A percentile compares a stretch with the other conserved stretches of the same genome.
These are phyloP conservation scores for Drosophila rubida DNA, from an alignment of 2,888 invertebrate genomes.

Conservation along the genomic window DNA sequence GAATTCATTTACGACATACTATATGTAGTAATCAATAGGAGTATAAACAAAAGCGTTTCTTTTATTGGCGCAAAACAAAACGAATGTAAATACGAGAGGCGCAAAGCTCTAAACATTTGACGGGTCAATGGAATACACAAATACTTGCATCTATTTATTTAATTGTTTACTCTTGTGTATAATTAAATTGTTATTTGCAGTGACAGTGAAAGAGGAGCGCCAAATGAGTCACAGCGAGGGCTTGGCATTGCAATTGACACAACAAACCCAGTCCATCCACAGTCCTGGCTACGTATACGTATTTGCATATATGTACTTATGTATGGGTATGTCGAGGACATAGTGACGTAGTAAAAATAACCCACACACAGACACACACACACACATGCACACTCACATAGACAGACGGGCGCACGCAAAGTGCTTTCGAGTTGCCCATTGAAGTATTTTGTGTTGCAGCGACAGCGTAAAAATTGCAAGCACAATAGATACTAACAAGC, in stretches of 20 bases:
- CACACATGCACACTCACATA: conserved; percentile 18
- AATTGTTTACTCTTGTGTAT: background rate
- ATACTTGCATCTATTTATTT: background rate
- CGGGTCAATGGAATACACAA: background rate
- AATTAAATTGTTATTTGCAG: too few species aligned
- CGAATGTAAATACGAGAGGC: background rate
- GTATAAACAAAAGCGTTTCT: background rate
- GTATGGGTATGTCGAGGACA: conserved; percentile 63
- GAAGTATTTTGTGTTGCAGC: conserved; percentile 63
- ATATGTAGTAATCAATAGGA: background rate
- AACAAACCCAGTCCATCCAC: background rate
- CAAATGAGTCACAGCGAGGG: conserved; percentile 6
- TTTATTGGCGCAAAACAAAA: background rate
- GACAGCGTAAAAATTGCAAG: conserved; percentile 73
- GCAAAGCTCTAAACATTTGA: background rate
- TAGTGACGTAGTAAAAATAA: conserved; percentile 57
- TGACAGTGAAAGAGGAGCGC: background rate
- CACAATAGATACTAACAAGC: conserved; percentile 64
- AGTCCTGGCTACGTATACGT: background rate
- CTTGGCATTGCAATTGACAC: conserved; percentile 9
- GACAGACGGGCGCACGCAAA: conserved; percentile 7
- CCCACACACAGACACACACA: conserved; percentile 19
- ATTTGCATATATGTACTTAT: background rate
- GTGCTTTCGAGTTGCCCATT: conserved; percentile 61
- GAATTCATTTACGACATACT: background rate